These are phyloP conservation scores for Oncorhynchus clarkii DNA, from an alignment of 2,113 vertebrate species.

Conservation along the genomic window DNA sequence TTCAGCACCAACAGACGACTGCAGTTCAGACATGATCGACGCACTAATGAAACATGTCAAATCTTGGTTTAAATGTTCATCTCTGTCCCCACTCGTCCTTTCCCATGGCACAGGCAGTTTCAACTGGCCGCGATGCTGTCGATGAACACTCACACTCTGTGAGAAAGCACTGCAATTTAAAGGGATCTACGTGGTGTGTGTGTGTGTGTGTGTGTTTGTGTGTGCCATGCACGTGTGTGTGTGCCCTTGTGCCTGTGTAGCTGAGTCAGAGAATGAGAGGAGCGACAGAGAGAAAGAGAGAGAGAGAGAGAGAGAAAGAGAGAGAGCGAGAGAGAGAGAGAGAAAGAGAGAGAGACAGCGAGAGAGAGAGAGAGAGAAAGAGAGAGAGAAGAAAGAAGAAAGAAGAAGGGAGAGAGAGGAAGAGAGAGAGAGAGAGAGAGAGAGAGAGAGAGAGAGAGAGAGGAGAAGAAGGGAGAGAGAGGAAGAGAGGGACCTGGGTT, in stretches of 20 bases:
- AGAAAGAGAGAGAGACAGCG: neutral
- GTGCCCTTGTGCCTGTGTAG: neutral
- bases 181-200: neutral
- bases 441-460: no score
- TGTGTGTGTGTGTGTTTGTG: neutral
- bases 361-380: neutral
- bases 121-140: neutral
- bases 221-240: neutral
- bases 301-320: no score
- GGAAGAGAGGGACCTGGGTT: neutral
- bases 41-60: neutral
- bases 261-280: no score
- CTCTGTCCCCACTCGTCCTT: neutral
- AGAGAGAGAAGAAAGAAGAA: neutral
- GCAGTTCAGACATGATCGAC: neutral
- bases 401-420: no score
- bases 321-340: no score
- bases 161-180: slow-evolving; percentile 2
- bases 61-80: neutral
- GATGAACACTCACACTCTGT: neutral
- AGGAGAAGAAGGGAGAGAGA: neutral
- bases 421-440: no score
- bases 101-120: no score
- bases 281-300: no score
- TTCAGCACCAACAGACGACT: neutral